These are phyloP conservation scores for Lycia hirtaria DNA, from an alignment of 2,888 invertebrate genomes.

Conservation along the genomic window DNA sequence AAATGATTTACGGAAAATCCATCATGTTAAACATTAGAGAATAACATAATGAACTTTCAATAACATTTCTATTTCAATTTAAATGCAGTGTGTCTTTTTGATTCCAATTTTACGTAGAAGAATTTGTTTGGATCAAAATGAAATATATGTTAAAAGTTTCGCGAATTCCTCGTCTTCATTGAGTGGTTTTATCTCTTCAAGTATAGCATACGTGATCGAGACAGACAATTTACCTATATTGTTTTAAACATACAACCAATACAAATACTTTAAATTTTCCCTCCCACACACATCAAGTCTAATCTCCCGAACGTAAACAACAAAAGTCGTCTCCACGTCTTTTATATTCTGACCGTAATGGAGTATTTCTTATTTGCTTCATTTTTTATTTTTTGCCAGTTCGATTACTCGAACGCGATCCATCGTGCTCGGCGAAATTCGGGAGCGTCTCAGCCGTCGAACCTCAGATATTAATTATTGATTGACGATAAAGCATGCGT, in stretches of 20 bases:
- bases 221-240: neutral
- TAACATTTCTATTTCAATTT: no score
- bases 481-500: constrained; percentile 81
- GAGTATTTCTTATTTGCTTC: constrained; percentile 85
- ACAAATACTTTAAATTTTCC: neutral
- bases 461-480: constrained; percentile 84
- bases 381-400: constrained; percentile 83
- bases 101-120: no score
- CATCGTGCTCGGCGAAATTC: constrained; percentile 83
- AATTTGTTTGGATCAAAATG: no score
- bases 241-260: neutral
- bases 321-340: constrained; percentile 60
- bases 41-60: no score
- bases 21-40: no score
- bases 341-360: constrained; percentile 70
- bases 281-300: neutral
- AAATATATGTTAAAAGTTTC: no score
- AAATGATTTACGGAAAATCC: no score
- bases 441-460: constrained; percentile 82
- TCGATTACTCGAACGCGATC: constrained; percentile 85
- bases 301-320: neutral
- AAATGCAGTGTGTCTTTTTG: no score
- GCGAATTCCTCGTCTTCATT: no score
- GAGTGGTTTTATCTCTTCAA: no score
- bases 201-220: no score